Conservation (phyloP, 1,140 invertebrate genomes). For the Drosophila ficusphila region DNA sequence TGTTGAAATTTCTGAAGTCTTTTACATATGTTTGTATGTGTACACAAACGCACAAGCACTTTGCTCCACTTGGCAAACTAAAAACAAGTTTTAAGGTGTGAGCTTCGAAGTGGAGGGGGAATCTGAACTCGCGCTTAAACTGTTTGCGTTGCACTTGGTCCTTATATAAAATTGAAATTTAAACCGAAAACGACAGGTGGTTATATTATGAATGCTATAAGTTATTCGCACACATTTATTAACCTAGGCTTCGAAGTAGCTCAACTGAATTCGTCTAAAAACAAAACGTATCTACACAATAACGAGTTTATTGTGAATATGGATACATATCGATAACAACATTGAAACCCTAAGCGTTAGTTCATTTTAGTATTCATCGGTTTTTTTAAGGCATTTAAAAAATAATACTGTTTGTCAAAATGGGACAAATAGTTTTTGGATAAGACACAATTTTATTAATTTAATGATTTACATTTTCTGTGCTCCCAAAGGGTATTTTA, state of each 20-base stretch:
- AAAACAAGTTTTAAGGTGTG: constrained; percentile 42
- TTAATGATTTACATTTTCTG: too few relatives aligned
- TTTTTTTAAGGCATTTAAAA: too few relatives aligned
- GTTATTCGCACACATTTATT: background rate
- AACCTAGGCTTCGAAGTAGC: background rate
- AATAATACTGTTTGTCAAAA: too few relatives aligned
- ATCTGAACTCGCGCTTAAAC: background rate
- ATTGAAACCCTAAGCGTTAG: background rate
- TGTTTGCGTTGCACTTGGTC: background rate
- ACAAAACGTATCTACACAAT: constrained; percentile 23
- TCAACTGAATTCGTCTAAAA: constrained; percentile 7
- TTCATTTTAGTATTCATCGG: too few relatives aligned
- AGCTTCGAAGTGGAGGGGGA: constrained; percentile 8
- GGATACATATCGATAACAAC: background rate
- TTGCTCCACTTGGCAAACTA: constrained; percentile 26
- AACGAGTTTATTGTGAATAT: constrained; percentile 4
- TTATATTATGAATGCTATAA: background rate
- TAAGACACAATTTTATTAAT: too few relatives aligned
- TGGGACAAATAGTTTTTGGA: too few relatives aligned
- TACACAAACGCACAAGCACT: constrained; percentile 18
- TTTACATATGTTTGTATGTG: constrained; percentile 31
- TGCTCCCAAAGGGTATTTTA: too few relatives aligned
- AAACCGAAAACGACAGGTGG: background rate
- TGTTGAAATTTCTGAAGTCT: constrained; percentile 22
- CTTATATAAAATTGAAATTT: background rate